Percentiles rank a stretch among this genome's conserved stretches.
Evolutionary conservation across 2,797 vertebrate species (phyloP).

Genomic region (Potorous gilbertii): DNA sequence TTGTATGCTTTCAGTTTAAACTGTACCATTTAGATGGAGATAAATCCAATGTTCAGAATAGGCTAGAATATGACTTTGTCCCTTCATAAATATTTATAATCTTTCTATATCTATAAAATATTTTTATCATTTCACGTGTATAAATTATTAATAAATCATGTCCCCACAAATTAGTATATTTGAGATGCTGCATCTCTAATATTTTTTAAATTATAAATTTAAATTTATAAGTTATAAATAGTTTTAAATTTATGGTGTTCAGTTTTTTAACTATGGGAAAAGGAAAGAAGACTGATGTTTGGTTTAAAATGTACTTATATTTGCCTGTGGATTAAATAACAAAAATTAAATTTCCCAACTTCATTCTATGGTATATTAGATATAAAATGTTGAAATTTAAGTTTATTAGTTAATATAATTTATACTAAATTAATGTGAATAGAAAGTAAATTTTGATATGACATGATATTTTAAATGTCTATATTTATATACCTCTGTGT

Average conservation of each 20-base stretch:
- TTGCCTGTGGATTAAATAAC: background rate
- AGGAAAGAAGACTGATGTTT: background rate
- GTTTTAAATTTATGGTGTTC: conserved; percentile 5
- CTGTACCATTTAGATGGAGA: background rate
- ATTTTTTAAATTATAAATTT: conserved; percentile 12
- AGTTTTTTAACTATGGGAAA: conserved; percentile 26
- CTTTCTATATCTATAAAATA: background rate
- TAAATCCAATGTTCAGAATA: background rate
- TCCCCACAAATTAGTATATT: background rate
- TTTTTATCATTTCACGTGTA: background rate
- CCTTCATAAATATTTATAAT: background rate
- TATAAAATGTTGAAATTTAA: conserved; percentile 11
- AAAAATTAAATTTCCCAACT: conserved; percentile 15
- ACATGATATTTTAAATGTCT: too few species aligned
- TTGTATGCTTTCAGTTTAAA: background rate
- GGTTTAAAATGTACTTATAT: background rate
- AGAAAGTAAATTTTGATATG: background rate
- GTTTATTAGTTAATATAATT: background rate
- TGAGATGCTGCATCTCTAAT: background rate
- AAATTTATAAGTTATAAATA: background rate
- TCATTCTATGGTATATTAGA: background rate
- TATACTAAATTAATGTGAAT: background rate
- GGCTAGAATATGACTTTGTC: background rate
- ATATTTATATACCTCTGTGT: too few species aligned
- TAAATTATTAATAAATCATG: background rate